Evolutionary conservation across 2,113 vertebrate genomes (phyloP).

Genomic region (Syngnathus scovelli): DNA sequence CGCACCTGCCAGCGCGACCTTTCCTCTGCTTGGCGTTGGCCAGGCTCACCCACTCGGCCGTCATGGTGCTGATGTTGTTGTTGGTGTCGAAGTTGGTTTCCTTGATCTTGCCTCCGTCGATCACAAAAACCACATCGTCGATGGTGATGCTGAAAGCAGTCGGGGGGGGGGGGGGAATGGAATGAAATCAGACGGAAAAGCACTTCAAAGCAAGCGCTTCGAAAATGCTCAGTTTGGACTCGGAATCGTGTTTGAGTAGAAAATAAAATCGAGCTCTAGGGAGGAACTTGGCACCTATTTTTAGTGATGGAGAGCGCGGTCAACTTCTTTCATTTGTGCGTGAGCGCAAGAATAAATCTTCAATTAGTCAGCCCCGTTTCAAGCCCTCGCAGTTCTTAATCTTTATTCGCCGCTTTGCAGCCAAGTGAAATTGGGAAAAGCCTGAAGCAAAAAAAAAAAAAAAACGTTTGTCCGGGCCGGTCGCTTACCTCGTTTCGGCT

Average conservation of each 20-base stretch:
- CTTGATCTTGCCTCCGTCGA: slow-evolving; percentile 96
- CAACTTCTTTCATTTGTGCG: slow-evolving; percentile 31
- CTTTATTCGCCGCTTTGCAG: slow-evolving; percentile 15
- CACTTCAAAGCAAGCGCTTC: slow-evolving; percentile 39
- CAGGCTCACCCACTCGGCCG: slow-evolving; percentile 94
- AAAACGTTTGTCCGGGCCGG: background rate
- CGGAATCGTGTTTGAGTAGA: slow-evolving; percentile 18
- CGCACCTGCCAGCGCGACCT: slow-evolving; percentile 90
- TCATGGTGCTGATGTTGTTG: slow-evolving; percentile 98
- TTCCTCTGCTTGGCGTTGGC: slow-evolving; percentile 96
- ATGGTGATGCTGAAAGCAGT: slow-evolving; percentile 85
- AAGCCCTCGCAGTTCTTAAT: slow-evolving; percentile 24
- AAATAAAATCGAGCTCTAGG: slow-evolving; percentile 31
- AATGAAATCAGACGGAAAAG: slow-evolving; percentile 10
- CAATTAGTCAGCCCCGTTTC: slow-evolving; percentile 21
- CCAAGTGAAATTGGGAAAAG: background rate
- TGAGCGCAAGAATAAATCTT: background rate
- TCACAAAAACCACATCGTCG: slow-evolving; percentile 93
- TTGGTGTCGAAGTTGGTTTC: slow-evolving; percentile 95
- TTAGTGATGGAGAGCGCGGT: slow-evolving; percentile 29
- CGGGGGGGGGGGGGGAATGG: background rate
- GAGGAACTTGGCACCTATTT: slow-evolving; percentile 37
- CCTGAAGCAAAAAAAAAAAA: background rate
- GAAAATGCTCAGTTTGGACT: slow-evolving; percentile 4
- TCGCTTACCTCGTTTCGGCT: slow-evolving; percentile 89